Evolutionary conservation across 2,888 invertebrate species (phyloP).

Genomic region (Mimachlamys varia): DNA sequence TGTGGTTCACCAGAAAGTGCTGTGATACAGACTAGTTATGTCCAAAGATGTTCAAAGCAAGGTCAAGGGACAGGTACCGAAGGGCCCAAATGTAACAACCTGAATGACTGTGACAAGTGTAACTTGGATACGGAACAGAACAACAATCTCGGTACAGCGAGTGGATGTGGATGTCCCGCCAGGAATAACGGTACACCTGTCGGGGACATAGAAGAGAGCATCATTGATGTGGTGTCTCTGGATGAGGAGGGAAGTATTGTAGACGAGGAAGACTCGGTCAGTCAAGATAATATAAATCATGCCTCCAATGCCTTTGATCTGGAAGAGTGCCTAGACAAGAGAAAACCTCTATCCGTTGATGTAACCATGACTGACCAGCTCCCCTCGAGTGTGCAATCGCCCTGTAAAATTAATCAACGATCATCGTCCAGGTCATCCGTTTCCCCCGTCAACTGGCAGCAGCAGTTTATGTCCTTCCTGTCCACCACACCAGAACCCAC

Average conservation of each 20-base stretch:
- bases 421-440: conserved; percentile 38
- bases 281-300: neutral
- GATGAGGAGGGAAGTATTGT: neutral
- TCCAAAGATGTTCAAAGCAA: neutral
- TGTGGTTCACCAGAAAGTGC: conserved; percentile 50
- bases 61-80: neutral
- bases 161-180: neutral
- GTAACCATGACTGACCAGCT: neutral
- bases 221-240: conserved; percentile 28
- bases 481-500: conserved; percentile 42
- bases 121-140: neutral
- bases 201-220: neutral
- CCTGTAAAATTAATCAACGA: neutral
- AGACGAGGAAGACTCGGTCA: neutral
- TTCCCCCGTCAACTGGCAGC: conserved; percentile 52
- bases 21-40: neutral
- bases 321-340: conserved; percentile 19
- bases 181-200: neutral
- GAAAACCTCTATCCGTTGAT: neutral
- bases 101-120: conserved; percentile 24
- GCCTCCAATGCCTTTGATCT: conserved; percentile 7
- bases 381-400: neutral
- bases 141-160: neutral
- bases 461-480: conserved; percentile 54
- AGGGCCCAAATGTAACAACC: neutral